Evolutionary conservation across 2,113 vertebrate species (phyloP).

Genomic region (Thermophis baileyi): DNA sequence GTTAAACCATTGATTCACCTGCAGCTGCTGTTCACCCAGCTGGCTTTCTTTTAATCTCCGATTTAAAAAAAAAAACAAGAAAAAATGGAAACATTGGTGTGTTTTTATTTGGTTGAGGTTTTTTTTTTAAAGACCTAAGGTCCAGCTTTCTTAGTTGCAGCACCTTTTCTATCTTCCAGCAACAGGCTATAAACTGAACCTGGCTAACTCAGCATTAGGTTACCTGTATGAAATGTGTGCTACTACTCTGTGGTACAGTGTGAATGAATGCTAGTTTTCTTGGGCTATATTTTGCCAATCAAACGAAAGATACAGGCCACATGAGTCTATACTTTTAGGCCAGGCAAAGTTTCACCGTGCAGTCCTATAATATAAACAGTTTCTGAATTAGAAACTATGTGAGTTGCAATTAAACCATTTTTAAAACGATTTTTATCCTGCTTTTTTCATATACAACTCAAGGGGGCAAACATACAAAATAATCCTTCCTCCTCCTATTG

Average conservation of each 20-base stretch:
- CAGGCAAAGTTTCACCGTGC: neutral
- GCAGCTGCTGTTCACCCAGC: constrained; percentile 15
- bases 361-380: neutral
- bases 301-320: neutral
- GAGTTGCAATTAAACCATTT: neutral
- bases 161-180: neutral
- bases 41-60: constrained; percentile 35
- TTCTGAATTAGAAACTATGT: neutral
- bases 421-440: neutral
- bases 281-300: neutral
- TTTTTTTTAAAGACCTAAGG: neutral
- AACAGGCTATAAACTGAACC: neutral
- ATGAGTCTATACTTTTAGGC: neutral
- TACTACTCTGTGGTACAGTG: neutral
- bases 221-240: neutral
- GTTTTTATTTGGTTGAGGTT: neutral
- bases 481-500: too few relatives aligned
- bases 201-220: neutral
- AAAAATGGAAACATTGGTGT: constrained; percentile 6
- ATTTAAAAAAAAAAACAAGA: neutral
- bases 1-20: constrained; percentile 48
- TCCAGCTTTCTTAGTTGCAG: neutral
- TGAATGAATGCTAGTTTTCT: neutral
- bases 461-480: neutral
- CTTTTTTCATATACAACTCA: neutral